Evolutionary conservation across 1,140 invertebrate genomes (phyloP).

Genomic region (Panonychus citri): DNA sequence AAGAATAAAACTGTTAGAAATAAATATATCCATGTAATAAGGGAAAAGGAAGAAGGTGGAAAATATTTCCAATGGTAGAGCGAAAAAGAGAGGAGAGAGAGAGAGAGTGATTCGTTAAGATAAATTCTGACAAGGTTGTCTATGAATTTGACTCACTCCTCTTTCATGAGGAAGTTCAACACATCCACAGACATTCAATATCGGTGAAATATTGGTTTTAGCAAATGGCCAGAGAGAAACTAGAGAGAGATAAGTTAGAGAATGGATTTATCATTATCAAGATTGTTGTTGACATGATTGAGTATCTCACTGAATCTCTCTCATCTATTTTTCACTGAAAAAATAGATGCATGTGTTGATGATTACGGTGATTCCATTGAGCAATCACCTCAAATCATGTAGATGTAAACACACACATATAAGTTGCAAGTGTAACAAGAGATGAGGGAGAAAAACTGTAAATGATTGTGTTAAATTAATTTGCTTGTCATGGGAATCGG

Average conservation of each 20-base stretch:
- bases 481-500: too few relatives aligned
- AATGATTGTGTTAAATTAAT: too few relatives aligned
- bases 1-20: not conserved
- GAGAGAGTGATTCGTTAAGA: not conserved
- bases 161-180: not conserved
- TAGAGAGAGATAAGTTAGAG: not conserved
- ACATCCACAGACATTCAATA: not conserved
- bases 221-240: not conserved
- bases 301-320: not conserved
- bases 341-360: not conserved
- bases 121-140: not conserved
- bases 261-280: not conserved
- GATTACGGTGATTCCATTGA: not conserved
- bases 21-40: not conserved
- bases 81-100: not conserved
- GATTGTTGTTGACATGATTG: not conserved
- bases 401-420: too few relatives aligned
- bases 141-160: not conserved
- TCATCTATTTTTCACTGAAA: not conserved
- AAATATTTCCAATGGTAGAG: not conserved
- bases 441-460: too few relatives aligned
- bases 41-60: not conserved
- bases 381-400: not conserved
- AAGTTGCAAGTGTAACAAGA: too few relatives aligned
- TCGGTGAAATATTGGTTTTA: too few relatives aligned